Conservation (phyloP, 2,888 invertebrate species). For the Lycophotia porphyrea region DNA sequence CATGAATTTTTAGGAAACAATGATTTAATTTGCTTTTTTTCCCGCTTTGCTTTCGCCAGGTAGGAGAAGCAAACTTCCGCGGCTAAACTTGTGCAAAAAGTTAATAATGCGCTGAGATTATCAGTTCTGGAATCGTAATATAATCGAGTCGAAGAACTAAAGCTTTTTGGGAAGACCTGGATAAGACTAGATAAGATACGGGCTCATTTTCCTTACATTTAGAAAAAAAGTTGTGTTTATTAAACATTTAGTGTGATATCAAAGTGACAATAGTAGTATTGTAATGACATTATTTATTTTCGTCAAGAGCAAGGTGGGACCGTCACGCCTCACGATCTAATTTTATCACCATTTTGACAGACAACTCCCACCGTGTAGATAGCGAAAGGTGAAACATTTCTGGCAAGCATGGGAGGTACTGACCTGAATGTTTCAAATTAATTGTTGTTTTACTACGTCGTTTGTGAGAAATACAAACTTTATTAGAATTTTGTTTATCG, state of each 20-base stretch:
- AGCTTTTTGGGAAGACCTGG: not conserved
- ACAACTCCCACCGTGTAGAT: constrained; percentile 45
- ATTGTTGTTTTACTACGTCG: constrained; percentile 7
- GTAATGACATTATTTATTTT: constrained; percentile 49
- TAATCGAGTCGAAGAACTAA: not conserved
- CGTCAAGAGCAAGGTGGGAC: constrained; percentile 48
- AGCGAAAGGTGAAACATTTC: constrained; percentile 44
- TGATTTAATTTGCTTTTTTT: no score
- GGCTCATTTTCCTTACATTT: not conserved
- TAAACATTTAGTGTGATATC: not conserved
- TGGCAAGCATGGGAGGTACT: constrained; percentile 33
- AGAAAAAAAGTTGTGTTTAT: no score
- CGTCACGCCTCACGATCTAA: constrained; percentile 48
- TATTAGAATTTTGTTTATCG: not conserved
- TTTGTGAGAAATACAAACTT: constrained; percentile 1
- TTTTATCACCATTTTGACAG: constrained; percentile 59
- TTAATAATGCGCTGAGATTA: constrained; percentile 22
- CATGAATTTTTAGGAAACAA: no score
- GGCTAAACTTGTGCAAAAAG: not conserved
- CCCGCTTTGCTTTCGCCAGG: no score
- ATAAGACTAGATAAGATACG: not conserved
- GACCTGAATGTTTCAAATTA: constrained; percentile 12
- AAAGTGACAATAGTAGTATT: constrained; percentile 3
- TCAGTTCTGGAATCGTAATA: not conserved
- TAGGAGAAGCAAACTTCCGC: no score